Evolutionary conservation across 1,140 invertebrate genomes (phyloP), one percentile per base, ranked within the genome.

Genomic region (Agraylea sexmaculata): DNA sequence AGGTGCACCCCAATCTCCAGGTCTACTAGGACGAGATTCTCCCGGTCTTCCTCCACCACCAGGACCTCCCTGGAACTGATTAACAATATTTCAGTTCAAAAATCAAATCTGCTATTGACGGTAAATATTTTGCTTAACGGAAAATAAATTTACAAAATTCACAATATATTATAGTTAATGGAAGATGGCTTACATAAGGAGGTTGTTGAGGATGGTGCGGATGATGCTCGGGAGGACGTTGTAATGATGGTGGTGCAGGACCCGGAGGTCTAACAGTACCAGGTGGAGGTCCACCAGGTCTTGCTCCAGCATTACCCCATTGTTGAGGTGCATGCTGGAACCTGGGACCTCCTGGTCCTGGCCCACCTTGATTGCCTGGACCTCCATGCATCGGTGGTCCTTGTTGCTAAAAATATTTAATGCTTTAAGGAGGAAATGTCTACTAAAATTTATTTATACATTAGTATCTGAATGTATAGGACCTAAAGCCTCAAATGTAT

Each of bases 321-420:
- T 46, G 43, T 23, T 45, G 47, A 2, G 40, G 43, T 17, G 47
- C 36, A 20, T 44, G 47, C 20, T 49, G 47, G 33, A 49, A 49
- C 25, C 47, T 35, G 0, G 47, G 47, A 10, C 35, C 39, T 13
- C 27, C 29, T 10, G 40, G 38, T 33, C 41, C 40, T 19, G 40
- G 40, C 29, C 40, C 41, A 6, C 58, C 60, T 4, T 60, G 62
- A 1, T 56, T 58, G 2, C 61, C 62, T 29, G 62, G 62, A 23
- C 60, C 59, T 19, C 53, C 60, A 34, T 66, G 64, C 13, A 62
- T 62, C 12, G 61, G 62, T 0, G 62, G 63, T 8, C 64, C 62
- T 41, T 51, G 23, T 19, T 8, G 23, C 23, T 27, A 27, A 7
- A 8, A 27, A 7, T 8, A 8, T 7, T n/a, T 8, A 27, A 27